Conservation (phyloP, 2,797 vertebrate species). For the Cebuella pygmaea region DNA sequence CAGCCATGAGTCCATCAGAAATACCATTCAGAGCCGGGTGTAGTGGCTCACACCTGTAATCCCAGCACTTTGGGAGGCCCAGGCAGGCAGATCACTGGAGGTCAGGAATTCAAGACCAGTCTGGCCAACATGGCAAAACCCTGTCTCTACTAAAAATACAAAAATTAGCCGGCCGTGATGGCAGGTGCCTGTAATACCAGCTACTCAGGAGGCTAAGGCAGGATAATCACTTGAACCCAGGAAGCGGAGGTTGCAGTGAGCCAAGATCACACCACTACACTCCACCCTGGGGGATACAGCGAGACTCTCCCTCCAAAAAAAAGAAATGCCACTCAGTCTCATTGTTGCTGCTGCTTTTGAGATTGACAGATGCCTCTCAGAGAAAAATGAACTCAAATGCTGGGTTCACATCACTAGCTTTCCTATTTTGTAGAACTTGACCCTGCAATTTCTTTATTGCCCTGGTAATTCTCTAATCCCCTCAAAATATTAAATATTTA, state of each 20-base stretch:
- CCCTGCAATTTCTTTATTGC: background rate
- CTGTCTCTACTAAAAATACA: background rate
- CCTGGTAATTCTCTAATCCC: background rate
- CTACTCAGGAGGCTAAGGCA: background rate
- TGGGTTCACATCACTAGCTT: background rate
- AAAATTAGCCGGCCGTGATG: background rate
- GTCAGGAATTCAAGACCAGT: background rate
- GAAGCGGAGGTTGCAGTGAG: background rate
- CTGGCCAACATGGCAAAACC: background rate
- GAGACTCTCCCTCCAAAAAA: background rate
- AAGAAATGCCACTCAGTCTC: background rate
- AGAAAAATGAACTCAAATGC: background rate
- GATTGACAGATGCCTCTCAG: background rate
- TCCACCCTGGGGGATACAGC: background rate
- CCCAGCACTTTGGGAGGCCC: background rate
- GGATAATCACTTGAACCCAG: background rate
- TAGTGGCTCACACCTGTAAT: background rate
- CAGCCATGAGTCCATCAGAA: background rate
- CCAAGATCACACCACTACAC: background rate
- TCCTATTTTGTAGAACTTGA: background rate
- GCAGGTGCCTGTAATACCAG: background rate
- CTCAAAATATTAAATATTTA: slow-evolving; percentile 36
- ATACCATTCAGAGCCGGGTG: background rate
- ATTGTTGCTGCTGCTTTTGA: background rate
- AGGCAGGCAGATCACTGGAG: background rate